Conservation (phyloP, 2,888 invertebrate genomes). For the Ischnura elegans region DNA sequence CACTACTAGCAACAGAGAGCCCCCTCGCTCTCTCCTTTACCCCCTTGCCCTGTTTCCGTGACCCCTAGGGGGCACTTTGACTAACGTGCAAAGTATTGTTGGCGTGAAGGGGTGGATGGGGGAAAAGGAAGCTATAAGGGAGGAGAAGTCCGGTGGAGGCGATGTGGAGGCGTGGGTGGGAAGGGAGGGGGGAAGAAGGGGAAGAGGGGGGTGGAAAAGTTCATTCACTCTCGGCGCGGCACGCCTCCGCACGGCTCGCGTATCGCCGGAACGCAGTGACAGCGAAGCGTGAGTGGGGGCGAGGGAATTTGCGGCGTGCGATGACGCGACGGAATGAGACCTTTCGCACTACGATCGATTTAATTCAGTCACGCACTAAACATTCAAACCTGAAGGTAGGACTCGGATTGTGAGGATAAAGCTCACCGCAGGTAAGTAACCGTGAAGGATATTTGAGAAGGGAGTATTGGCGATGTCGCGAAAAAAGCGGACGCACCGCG, state of each 20-base stretch:
- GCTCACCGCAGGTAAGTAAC: too few relatives aligned
- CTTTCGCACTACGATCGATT: too few relatives aligned
- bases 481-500: too few relatives aligned
- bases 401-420: too few relatives aligned
- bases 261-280: constrained; percentile 34
- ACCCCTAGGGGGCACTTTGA: not conserved
- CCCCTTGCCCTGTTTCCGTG: constrained; percentile 46
- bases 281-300: not conserved
- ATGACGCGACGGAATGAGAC: not conserved
- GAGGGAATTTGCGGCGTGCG: too few relatives aligned
- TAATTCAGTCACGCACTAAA: too few relatives aligned
- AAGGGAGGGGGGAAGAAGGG: not conserved
- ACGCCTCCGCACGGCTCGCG: constrained; percentile 18
- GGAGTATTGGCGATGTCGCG: too few relatives aligned
- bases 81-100: not conserved
- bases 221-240: constrained; percentile 21
- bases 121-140: not conserved
- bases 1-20: too few relatives aligned
- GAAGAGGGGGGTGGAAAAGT: not conserved
- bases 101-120: not conserved
- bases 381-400: too few relatives aligned
- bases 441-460: too few relatives aligned
- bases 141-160: not conserved
- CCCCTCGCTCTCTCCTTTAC: not conserved
- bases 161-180: too few relatives aligned